Conservation (phyloP, 2,113 vertebrate species). For the Perca fluviatilis region DNA sequence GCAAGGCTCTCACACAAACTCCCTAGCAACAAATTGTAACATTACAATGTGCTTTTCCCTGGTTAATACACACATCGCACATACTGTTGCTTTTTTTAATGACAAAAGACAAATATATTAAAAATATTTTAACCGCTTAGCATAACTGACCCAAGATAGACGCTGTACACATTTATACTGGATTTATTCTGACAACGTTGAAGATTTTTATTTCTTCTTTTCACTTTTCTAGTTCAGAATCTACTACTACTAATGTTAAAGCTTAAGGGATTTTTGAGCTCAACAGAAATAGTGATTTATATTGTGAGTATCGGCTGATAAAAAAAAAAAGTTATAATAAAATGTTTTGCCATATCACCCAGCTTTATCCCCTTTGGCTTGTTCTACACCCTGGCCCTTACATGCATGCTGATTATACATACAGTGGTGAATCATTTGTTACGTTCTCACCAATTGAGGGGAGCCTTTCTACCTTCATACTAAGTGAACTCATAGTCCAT, state of each 20-base stretch:
- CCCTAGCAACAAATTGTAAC: neutral
- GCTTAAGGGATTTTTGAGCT: neutral
- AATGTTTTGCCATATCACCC: neutral
- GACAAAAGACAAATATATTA: too few relatives aligned
- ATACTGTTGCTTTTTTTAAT: neutral
- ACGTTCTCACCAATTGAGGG: neutral
- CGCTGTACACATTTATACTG: neutral
- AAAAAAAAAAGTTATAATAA: neutral
- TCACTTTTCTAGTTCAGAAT: neutral
- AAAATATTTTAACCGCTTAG: neutral
- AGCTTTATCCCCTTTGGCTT: neutral
- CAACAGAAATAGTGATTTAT: neutral
- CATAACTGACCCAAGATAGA: neutral
- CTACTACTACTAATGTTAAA: neutral
- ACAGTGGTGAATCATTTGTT: neutral
- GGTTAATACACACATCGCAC: neutral
- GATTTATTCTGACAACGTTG: neutral
- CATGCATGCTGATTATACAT: neutral
- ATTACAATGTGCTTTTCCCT: too few relatives aligned
- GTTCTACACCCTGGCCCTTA: neutral
- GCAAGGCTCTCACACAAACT: neutral
- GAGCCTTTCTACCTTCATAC: neutral
- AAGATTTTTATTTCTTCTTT: neutral
- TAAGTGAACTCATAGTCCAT: conserved; percentile 6
- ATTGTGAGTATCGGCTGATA: neutral